Evolutionary conservation across 2,113 vertebrate genomes (phyloP).

Genomic region (Petroica traversi): DNA sequence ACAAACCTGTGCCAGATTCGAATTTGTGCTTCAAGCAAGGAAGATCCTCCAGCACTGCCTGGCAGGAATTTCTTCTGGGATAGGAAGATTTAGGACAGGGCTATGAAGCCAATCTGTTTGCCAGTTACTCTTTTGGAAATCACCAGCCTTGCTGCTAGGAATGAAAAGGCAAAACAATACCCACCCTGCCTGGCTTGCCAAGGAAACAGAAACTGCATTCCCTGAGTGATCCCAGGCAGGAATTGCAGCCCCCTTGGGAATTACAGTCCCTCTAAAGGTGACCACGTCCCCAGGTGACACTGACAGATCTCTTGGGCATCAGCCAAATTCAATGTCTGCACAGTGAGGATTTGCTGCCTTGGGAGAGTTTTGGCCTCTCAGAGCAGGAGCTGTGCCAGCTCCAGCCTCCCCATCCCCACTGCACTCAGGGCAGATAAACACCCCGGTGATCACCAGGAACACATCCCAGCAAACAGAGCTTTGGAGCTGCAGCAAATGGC

Average conservation of each 20-base stretch:
- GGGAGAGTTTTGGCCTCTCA: neutral
- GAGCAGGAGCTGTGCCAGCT: neutral
- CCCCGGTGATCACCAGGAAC: neutral
- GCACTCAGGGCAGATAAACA: neutral
- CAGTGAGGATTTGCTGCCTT: neutral
- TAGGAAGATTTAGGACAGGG: neutral
- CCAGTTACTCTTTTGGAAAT: neutral
- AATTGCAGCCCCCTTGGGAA: neutral
- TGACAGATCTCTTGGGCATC: neutral
- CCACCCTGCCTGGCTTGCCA: neutral
- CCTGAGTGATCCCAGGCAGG: neutral
- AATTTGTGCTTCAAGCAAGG: neutral
- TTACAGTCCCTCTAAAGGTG: neutral
- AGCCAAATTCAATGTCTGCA: neutral
- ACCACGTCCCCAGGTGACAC: neutral
- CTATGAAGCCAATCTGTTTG: neutral
- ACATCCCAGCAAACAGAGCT: neutral
- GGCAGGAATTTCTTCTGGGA: neutral
- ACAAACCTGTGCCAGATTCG: rapidly evolving
- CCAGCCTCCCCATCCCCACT: neutral
- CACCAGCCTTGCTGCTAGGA: neutral
- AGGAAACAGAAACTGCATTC: neutral
- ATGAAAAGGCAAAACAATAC: neutral
- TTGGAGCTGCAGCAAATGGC: rapidly evolving
- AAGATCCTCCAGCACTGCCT: neutral